These are phyloP conservation scores for Tursiops truncatus DNA, from an alignment of 2,113 vertebrate species.

Conservation along the genomic window DNA sequence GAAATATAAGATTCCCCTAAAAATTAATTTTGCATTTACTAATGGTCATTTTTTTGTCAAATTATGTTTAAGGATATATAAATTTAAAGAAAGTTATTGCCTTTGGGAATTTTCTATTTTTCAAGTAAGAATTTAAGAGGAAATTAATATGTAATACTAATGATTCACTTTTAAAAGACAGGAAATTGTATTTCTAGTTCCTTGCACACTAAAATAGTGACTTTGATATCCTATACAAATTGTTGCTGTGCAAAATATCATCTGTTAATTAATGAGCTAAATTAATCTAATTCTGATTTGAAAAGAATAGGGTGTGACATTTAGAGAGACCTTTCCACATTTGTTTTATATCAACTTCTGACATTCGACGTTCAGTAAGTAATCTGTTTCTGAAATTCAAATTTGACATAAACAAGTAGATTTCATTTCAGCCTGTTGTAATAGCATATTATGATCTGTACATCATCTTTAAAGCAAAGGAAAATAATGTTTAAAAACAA, in stretches of 20 bases:
- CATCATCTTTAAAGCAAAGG: not conserved
- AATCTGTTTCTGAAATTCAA: slow-evolving; percentile 1
- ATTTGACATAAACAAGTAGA: not conserved
- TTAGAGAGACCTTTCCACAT: slow-evolving; percentile 11
- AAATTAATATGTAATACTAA: not conserved
- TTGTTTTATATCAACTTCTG: slow-evolving; percentile 23
- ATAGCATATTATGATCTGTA: not conserved
- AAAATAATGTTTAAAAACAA: not conserved
- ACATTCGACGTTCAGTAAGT: not conserved
- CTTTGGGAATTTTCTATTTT: not conserved
- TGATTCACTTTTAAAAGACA: not conserved
- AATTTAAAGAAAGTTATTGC: not conserved
- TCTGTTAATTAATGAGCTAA: not conserved
- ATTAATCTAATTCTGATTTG: slow-evolving; percentile 3
- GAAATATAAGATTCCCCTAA: not conserved
- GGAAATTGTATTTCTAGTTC: not conserved
- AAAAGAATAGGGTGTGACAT: not conserved
- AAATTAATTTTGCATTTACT: not conserved
- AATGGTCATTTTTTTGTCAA: not conserved
- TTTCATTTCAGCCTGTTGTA: not conserved
- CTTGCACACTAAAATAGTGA: not conserved
- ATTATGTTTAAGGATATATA: not conserved
- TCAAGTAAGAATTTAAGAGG: not conserved
- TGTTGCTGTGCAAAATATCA: not conserved
- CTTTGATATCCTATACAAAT: not conserved